A percentile compares a stretch with the other conserved stretches of the same genome.
Evolutionary conservation across 30 jellyfish, hydroid and myxozoan genomes (phyloP).

Genomic region (Sanderia malayensis): DNA sequence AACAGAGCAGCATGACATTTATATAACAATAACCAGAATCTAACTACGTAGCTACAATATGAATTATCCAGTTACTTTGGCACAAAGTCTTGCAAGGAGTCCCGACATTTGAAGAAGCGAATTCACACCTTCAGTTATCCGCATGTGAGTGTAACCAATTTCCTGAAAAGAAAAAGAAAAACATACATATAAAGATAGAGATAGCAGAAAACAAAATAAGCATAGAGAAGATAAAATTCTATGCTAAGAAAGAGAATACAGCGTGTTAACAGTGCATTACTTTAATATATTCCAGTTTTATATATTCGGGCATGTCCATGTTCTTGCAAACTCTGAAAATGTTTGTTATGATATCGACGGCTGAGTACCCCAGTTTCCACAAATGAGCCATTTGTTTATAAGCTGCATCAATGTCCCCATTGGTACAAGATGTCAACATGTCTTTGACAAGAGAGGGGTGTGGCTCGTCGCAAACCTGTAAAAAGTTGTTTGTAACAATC

Average conservation of each 20-base stretch:
- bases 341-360: conserved; percentile 89
- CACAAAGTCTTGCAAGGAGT: conserved; percentile 88
- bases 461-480: conserved; percentile 99
- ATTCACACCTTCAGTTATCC: conserved; percentile 90
- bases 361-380: conserved; percentile 98
- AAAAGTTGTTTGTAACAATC: too few relatives aligned
- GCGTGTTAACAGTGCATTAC: conserved; percentile 31
- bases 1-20: too few relatives aligned
- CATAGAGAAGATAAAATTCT: too few relatives aligned
- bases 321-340: conserved; percentile 95
- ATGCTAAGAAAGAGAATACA: too few relatives aligned
- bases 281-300: conserved; percentile 85
- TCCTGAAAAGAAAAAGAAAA: conserved; percentile 57
- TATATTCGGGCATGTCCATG: conserved; percentile 84
- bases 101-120: conserved; percentile 94
- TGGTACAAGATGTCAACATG: conserved; percentile 76
- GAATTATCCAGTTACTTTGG: conserved; percentile 38
- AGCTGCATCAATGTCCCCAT: conserved; percentile 86
- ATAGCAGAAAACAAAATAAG: too few relatives aligned
- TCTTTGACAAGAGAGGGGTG: conserved; percentile 95
- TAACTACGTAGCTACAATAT: neutral
- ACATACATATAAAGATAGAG: neutral
- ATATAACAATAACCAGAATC: too few relatives aligned
- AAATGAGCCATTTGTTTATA: conserved; percentile 89
- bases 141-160: conserved; percentile 96